Evolutionary conservation across 2,888 invertebrate genomes (phyloP).

Genomic region (Chaetogeoica ovagalla): DNA sequence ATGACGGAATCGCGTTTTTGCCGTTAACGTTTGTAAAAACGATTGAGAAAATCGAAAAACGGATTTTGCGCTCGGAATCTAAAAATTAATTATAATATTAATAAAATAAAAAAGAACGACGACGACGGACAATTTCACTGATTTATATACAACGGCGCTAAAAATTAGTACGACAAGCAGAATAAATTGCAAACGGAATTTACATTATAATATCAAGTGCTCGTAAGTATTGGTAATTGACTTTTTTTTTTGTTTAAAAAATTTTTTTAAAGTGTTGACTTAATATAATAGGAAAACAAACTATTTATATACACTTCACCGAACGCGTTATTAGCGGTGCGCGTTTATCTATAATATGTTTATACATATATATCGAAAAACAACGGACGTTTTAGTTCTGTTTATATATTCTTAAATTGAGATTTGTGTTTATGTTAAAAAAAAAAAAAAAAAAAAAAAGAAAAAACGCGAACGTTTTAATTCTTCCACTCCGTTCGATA

Average conservation of each 20-base stretch:
- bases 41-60: too few species aligned
- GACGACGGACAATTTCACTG: too few species aligned
- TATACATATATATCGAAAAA: constrained; percentile 19
- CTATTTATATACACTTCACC: constrained; percentile 18
- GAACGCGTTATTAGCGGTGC: constrained; percentile 1
- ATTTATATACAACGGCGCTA: too few species aligned
- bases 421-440: constrained; percentile 26
- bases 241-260: background rate
- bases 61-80: too few species aligned
- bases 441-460: too few species aligned
- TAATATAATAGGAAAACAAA: constrained; percentile 18
- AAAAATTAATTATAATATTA: too few species aligned
- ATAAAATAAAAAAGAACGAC: too few species aligned
- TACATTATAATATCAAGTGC: background rate
- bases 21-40: too few species aligned
- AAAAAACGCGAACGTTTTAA: constrained; percentile 9
- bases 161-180: too few species aligned
- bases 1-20: too few species aligned
- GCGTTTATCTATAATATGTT: constrained; percentile 7
- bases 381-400: constrained; percentile 34
- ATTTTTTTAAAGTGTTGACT: constrained; percentile 17
- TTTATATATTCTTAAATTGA: constrained; percentile 28
- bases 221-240: background rate
- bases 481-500: background rate
- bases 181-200: too few species aligned